phyloP scores from a whole-genome alignment of 2,888 invertebrate genomes.

The Acrobasis repandana region DNA sequence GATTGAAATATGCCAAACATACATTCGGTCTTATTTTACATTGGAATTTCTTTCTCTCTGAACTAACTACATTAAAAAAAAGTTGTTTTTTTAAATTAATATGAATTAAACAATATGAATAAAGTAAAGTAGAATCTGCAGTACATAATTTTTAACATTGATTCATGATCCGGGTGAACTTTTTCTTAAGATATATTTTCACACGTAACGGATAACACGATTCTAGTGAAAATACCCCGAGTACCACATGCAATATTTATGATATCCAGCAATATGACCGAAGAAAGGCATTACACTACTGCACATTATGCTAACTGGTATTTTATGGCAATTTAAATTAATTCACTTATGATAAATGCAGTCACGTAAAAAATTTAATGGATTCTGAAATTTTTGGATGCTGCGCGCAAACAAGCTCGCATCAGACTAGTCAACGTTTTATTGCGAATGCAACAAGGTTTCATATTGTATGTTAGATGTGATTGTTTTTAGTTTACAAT shows the following conservation, averaged over 20 bases:
- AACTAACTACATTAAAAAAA: no score
- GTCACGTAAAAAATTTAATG: constrained; percentile 60
- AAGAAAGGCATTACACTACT: constrained; percentile 47
- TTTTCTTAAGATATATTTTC: no score
- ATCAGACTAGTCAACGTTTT: constrained; percentile 32
- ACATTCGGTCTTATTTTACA: no score
- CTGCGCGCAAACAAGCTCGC: constrained; percentile 53
- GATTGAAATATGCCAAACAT: no score
- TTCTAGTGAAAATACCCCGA: constrained; percentile 34
- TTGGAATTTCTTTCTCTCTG: no score
- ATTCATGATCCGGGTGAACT: no score
- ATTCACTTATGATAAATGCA: constrained; percentile 76
- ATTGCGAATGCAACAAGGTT: constrained; percentile 27
- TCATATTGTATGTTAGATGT: constrained; percentile 29
- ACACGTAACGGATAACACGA: no score
- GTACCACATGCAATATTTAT: constrained; percentile 58
- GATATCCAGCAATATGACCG: constrained; percentile 57
- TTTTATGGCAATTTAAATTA: constrained; percentile 77
- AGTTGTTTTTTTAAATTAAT: no score
- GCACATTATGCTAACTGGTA: constrained; percentile 68
- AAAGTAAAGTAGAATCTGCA: no score
- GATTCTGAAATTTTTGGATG: constrained; percentile 69
- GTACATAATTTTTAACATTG: no score
- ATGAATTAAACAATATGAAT: no score
- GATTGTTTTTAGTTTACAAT: constrained; percentile 47